Base-by-base conservation (phyloP, 1,140 invertebrate species). In the Caenorhabditis briggsae region DNA sequence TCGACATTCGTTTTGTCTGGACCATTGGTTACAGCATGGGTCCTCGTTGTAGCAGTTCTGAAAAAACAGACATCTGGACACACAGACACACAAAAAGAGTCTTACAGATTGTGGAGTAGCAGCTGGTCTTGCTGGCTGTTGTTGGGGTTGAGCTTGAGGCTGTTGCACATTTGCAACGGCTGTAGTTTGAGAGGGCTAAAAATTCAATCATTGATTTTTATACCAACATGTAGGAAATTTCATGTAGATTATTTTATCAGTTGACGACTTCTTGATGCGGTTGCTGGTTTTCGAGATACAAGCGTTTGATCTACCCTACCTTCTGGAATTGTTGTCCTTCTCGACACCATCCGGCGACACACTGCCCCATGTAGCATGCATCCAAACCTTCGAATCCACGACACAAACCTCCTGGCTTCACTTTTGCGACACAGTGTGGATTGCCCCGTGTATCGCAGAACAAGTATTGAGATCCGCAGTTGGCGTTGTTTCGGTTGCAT, bases 381-480 rank as follows among this genome's bases (percentile, higher is more conserved):
- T 92, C 90, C 9, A 91, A 88, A 5, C 89, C 89, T 83, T 92
- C 90, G 84, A 92, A 92, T 3, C 91, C 91, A n/a, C 82, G 86
- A 70, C 91, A 92, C 25, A 88, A 59, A 7, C 91, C 91, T 74
- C 86, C 84, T 23, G 87, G 50, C 58, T 90, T 91, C 9, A 92
- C 88, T 70, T 92, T 92, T 0, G 91, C 89, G 14, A 92, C 91
- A 74, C 91, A 92, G 25, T 92, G 90, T 18, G 91, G 58, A 82
- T 82, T 83, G 11, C 84, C 85, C 12, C 91, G 85, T 64, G 88
- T 90, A 82, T 92, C 91, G 74, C 91, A 92, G 88, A 92, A 92
- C 14, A 92, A 84, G 82, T 92, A 92, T 43, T 85, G 90, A 5
- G 92, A 92, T 25, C 90, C 91, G 86, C 91, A 92, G 43, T 85